Conservation (phyloP, 2,888 invertebrate genomes). For the Andrena dorsata region DNA sequence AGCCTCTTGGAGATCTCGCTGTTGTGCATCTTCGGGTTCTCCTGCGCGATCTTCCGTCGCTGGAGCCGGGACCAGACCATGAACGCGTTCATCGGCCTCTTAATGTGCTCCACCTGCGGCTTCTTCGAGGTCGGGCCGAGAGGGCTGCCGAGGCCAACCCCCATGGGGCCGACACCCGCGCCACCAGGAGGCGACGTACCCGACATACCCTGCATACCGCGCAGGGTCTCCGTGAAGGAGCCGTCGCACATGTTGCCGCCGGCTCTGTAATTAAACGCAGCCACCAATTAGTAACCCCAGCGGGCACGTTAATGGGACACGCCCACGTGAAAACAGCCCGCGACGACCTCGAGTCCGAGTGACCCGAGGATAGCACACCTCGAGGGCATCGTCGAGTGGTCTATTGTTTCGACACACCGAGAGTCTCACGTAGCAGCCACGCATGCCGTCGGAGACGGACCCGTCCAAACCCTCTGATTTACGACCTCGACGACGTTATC, state of each 20-base stretch:
- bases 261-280: constrained; percentile 86
- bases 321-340: constrained; percentile 46
- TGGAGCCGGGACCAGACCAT: constrained; percentile 99
- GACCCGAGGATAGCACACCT: constrained; percentile 29
- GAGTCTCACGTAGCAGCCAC: neutral
- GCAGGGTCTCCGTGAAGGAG: constrained; percentile 88
- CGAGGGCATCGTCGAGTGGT: neutral
- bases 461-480: constrained; percentile 35
- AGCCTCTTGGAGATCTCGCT: constrained; percentile 97
- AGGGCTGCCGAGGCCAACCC: constrained; percentile 84
- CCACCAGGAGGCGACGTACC: constrained; percentile 85
- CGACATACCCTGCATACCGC: constrained; percentile 88
- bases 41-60: constrained; percentile 97
- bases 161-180: constrained; percentile 87
- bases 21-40: constrained; percentile 99
- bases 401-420: constrained; percentile 36
- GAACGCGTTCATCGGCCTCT: constrained; percentile 99
- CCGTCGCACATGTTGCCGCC: constrained; percentile 91
- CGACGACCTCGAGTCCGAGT: constrained; percentile 36
- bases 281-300: constrained; percentile 62
- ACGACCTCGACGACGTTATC: constrained; percentile 37
- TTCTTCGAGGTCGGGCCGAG: constrained; percentile 86
- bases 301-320: constrained; percentile 56
- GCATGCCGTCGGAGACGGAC: constrained; percentile 12
- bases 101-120: constrained; percentile 94